Evolutionary conservation across 2,888 invertebrate species (phyloP), one percentile per base, ranked within the genome.

Genomic region (Calephelis perditalis): DNA sequence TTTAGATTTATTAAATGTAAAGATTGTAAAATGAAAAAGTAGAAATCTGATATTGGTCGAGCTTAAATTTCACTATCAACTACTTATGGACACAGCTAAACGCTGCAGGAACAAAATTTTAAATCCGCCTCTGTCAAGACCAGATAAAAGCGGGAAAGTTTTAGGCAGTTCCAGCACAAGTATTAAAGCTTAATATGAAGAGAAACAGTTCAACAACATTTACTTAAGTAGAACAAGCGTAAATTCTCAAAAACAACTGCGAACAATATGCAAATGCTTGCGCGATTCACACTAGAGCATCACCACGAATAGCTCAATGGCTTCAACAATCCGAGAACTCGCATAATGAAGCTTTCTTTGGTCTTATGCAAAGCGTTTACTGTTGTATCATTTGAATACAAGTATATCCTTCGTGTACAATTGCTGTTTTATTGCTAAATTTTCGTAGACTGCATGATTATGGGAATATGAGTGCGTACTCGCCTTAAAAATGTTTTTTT

Each of bases 241-340:
- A 73, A 70, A 73, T 73, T 73, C 70, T 73, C 73, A 73, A 78
- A 80, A 81, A 77, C 78, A 78, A 78, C 74, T 71, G 69, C 63
- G 68, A 75, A 73, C 76, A 73, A 72, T 77, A 82, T 79, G 81
- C 78, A 82, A 82, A 84, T 82, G 66, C 65, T 62, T 67, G 70
- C 68, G 63, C 65, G 69, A 67, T 69, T 71, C 70, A 66, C 67
- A 69, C 70, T 68, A 67, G 67, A 66, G 63, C 63, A 65, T 65
- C 63, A 67, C 69, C 63, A 65, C 60, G 61, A 60, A 60, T 46
- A 60, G 62, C 68, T 68, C 61, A 57, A 12, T 61, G 58, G 68
- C 68, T 68, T 70, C 68, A 72, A 70, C 67, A 70, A 72, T 71
- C 68, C 69, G 67, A 63, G 66, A 65, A 70, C 70, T 68, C 63